Evolutionary conservation across 2,113 vertebrate species (phyloP).

Genomic region (Dissostichus mawsoni): DNA sequence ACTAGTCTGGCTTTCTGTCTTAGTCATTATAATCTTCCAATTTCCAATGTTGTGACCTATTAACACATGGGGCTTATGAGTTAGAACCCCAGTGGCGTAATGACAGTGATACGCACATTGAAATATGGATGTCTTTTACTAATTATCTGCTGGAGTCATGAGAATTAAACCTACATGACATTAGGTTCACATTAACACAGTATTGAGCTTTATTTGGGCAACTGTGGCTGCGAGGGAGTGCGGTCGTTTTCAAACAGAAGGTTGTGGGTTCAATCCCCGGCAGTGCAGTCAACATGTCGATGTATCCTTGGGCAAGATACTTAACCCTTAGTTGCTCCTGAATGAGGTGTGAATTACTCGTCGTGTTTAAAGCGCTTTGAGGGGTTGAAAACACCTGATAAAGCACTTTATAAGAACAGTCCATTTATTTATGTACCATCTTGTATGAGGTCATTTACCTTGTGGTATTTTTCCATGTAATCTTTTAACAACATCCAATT

Average conservation of each 20-base stretch:
- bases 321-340: too few species aligned
- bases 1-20: constrained; percentile 7
- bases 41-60: constrained; percentile 26
- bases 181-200: too few species aligned
- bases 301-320: too few species aligned
- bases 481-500: neutral
- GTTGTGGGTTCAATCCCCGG: too few species aligned
- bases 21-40: constrained; percentile 11
- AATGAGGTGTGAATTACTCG: too few species aligned
- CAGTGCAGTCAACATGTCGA: too few species aligned
- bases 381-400: too few species aligned
- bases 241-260: too few species aligned
- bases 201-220: neutral
- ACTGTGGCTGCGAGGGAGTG: too few species aligned
- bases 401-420: too few species aligned
- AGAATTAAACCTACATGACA: neutral
- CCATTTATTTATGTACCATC: neutral
- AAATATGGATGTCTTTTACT: neutral
- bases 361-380: too few species aligned
- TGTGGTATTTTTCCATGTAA: neutral
- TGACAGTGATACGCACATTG: neutral
- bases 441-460: neutral
- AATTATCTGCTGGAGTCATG: neutral
- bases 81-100: neutral
- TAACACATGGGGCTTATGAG: constrained; percentile 22